Conservation (phyloP, 2,113 vertebrate genomes). For the Nothoprocta pentlandii region DNA sequence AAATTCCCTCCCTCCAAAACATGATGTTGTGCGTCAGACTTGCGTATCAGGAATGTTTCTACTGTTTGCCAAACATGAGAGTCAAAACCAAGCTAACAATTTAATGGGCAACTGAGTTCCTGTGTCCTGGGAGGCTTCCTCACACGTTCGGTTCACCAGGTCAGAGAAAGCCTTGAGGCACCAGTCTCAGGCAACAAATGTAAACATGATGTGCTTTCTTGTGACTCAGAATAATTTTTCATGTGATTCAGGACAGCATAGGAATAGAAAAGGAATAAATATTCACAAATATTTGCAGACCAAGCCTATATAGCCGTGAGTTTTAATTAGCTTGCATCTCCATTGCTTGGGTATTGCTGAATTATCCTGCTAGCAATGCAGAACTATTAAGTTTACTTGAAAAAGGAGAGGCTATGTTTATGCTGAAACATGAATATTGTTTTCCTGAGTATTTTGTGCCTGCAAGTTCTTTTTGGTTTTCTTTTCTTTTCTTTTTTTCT, state of each 20-base stretch:
- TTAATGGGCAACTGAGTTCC: background rate
- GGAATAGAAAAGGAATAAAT: background rate
- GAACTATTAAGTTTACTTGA: background rate
- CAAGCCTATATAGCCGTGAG: background rate
- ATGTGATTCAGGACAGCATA: accelerated
- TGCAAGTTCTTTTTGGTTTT: background rate
- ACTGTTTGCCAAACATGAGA: background rate
- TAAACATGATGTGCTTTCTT: background rate
- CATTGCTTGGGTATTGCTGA: background rate
- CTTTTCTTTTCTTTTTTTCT: too few species aligned
- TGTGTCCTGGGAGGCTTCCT: accelerated
- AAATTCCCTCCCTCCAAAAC: background rate
- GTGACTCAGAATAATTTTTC: background rate
- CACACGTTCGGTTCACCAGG: background rate
- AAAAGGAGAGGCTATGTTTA: conserved; percentile 25
- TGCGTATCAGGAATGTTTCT: background rate
- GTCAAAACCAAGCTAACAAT: background rate
- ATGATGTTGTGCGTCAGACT: background rate
- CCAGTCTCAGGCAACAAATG: background rate
- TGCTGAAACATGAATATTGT: background rate
- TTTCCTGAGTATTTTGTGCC: background rate
- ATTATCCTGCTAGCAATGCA: background rate
- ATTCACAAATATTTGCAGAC: conserved; percentile 23
- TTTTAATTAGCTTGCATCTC: conserved; percentile 26
- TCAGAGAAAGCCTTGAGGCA: background rate